phyloP scores from a whole-genome alignment of 2,113 vertebrate species.

The Cygnus buccinator region DNA sequence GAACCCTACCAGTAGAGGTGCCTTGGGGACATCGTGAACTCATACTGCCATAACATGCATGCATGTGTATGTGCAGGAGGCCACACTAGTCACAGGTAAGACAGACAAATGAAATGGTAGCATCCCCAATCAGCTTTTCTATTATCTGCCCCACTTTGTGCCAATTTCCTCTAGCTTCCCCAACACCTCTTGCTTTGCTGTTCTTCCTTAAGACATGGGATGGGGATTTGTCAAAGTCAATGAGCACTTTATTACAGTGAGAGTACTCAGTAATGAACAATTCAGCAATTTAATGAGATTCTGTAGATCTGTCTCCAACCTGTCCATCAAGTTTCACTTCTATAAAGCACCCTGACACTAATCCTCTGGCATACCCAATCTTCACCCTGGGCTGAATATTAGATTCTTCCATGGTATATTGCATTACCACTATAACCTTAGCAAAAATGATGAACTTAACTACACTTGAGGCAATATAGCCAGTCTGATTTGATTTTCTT shows the following conservation, averaged over 20 bases:
- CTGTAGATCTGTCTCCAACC: slow-evolving; percentile 86
- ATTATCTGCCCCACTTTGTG: slow-evolving; percentile 73
- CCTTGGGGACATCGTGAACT: not conserved
- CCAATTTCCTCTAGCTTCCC: slow-evolving; percentile 74
- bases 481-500: slow-evolving; percentile 83
- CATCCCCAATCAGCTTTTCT: slow-evolving; percentile 52
- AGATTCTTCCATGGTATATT: slow-evolving; percentile 86
- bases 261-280: slow-evolving; percentile 85
- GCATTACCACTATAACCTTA: slow-evolving; percentile 86
- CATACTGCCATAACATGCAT: not conserved
- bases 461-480: slow-evolving; percentile 83
- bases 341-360: slow-evolving; percentile 88
- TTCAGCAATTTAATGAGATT: slow-evolving; percentile 89
- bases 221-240: slow-evolving; percentile 88
- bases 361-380: slow-evolving; percentile 86
- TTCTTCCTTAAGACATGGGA: slow-evolving; percentile 80
- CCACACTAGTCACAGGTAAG: slow-evolving; percentile 11
- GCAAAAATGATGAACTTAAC: slow-evolving; percentile 87
- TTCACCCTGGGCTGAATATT: slow-evolving; percentile 86
- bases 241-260: slow-evolving; percentile 89
- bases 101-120: slow-evolving; percentile 62
- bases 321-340: slow-evolving; percentile 87
- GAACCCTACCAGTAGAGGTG: not conserved
- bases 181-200: slow-evolving; percentile 73
- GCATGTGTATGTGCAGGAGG: not conserved